Percentiles rank a stretch among this genome's conserved stretches.
Conservation (phyloP, 2,113 vertebrate genomes). For the Xenopus borealis region DNA sequence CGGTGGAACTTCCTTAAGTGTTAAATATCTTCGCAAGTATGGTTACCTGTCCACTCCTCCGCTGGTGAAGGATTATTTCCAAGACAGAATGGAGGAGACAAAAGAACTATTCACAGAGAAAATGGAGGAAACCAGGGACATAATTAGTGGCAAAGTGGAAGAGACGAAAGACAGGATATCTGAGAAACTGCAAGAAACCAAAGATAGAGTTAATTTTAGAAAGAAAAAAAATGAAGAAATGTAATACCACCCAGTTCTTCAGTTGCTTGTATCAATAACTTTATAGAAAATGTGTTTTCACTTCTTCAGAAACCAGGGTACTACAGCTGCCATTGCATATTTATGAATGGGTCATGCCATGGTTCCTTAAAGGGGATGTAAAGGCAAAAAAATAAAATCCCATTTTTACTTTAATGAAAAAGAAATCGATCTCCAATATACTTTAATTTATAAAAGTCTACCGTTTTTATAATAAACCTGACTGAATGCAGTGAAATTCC, state of each 20-base stretch:
- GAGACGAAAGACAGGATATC: constrained; percentile 81
- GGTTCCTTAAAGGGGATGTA: no score
- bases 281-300: neutral
- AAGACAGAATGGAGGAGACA: constrained; percentile 80
- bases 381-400: no score
- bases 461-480: no score
- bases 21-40: constrained; percentile 84
- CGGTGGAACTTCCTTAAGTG: constrained; percentile 86
- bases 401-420: no score
- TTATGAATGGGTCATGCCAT: no score
- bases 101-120: constrained; percentile 78
- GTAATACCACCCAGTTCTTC: neutral
- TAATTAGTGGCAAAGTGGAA: constrained; percentile 75
- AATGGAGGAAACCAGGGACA: constrained; percentile 86
- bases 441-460: no score
- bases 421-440: no score
- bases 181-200: constrained; percentile 45
- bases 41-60: constrained; percentile 91
- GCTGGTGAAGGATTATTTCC: constrained; percentile 85
- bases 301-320: constrained; percentile 19
- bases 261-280: neutral
- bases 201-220: constrained; percentile 81
- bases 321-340: neutral
- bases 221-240: constrained; percentile 78
- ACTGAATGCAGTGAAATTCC: no score